Base-by-base conservation (phyloP, 2,797 vertebrate genomes). In the Hypotaenidia okinawae region DNA sequence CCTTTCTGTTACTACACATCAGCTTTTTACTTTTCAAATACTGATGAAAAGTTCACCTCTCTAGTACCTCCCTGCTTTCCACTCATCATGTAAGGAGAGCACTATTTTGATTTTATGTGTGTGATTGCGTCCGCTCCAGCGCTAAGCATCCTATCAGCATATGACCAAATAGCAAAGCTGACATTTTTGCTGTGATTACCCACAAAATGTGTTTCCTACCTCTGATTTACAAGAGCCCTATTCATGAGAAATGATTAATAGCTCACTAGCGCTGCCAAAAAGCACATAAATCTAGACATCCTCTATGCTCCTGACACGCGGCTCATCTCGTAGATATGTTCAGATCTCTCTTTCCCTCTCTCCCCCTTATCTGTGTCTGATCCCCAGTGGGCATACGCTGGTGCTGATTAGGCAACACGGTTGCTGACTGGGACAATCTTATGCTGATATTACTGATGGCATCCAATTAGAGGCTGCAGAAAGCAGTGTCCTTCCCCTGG, bases 391-490 rank as follows among this genome's bases (percentile, higher is more conserved):
- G 95, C 92, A 96, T 89, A 94, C 4, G 2, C 69, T 97, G 66
- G 14, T 94, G 94, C 96, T 97, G 97, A 98, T 97, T 96, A 98
- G 96, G 96, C 96, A 96, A 95, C 63, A 76, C 90, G 91, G 83
- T 95, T 97, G 98, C 98, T 98, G 97, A 98, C 96, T 90, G 94
- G 96, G 92, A 98, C 98, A 97, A 97, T 98, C 98, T 98, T 97
- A 86, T 91, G 94, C 57, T 95, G 94, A 59, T 64, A 92, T 92
- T 94, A 94, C 98, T 98, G 96, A 97, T 97, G 98, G 98, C 98
- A 98, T 98, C 98, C 98, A 99, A 99, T 99, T 99, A 99, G 98
- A 97, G 91, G 95, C 30, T 94, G 94, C 97, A 96, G 97, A 97
- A 97, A 98, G 97, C 97, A 93, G 91, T 93, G 85, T 97, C 97